Base-by-base conservation (phyloP, 2,113 vertebrate species). In the Psilopsiagon aurifrons region DNA sequence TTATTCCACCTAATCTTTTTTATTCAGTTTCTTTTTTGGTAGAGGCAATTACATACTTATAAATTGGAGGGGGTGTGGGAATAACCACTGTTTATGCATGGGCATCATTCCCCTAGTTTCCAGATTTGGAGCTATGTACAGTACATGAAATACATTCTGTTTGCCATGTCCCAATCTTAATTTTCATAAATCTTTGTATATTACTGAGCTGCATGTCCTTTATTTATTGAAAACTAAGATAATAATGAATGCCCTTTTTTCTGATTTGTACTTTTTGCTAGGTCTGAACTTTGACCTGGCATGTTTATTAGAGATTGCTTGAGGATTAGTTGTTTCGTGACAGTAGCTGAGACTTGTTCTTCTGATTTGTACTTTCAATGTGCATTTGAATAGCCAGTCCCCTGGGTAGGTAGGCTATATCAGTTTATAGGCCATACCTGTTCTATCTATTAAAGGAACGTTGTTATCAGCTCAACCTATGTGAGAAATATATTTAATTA, bases 221-320 rank as follows among this genome's bases (percentile, higher is more conserved):
- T 62, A 66, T 31, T 94, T 93, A 87, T 64, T 89, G 55, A 87
- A 83, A 80, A 62, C 9, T 37, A 51, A 47, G 35, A 66, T 86
- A 86, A 74, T 68, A 88, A 49, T 86, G 29, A 77, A 94, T 74
- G 31, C 1, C 6, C 2, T 47, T 92, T 83, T 80, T 66, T 49
- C 37, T 70, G 27, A 55, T 70, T 57, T 51, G 27, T 23, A 25
- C 33, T 82, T 25, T 87, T 49, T 27, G 33, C 13, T 7, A 19
- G 17, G 10, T 35, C 54, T 88, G 31, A 93, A 75, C 22, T 67
- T 63, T 77, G 78, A 87, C 70, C 29, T 47, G 27, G 11, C 54
- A 35, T 63, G 15, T 86, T 83, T 83, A 81, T 88, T 78, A 52
- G 59, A 88, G 46, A 7, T 52, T 93, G 24, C 14, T 29, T 90